Evolutionary conservation across 1,140 invertebrate species (phyloP), one percentile per base, ranked within the genome.

Genomic region (Drosophila nannoptera): DNA sequence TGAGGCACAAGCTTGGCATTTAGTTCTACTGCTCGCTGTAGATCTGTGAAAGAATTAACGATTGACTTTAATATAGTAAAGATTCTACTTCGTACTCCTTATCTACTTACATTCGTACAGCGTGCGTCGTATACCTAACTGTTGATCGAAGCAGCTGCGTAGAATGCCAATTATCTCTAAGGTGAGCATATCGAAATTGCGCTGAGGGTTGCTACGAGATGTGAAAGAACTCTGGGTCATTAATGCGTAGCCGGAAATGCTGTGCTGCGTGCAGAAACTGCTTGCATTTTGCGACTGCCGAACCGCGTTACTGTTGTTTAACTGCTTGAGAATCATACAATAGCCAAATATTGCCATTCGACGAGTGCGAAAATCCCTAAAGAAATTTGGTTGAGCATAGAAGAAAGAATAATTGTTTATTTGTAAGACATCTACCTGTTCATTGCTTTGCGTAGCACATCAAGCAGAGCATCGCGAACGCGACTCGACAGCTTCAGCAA

Each of bases 271-370:
- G 52, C 82, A 88, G 32, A 75, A 81, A n/a, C 73, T 77, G n/a
- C 65, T 78, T 1, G 83, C 73, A 54, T 69, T 73, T 12, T 69
- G 74, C 4, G 73, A 55, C 35, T 83, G 78, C 4, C 88, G 87
- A 14, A 67, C 60, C 0, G 88, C 86, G 32, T 89, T 89, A 42
- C 81, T 89, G 36, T 84, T 87, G 61, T 89, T 88, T 0, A 89
- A 55, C 59, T 88, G 88, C 42, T 89, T 89, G 0, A 89, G 73
- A 7, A 89, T 81, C 86, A 88, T 88, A 53, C 88, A 89, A 42
- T 89, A 89, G 2, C 88, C 88, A 70, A 87, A 88, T n/a, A 89
- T 82, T 0, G 81, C 88, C 87, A 89, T 81, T 11, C 74, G 73
- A 8, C 88, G 69, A 43, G 80, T 88, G 48, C 77, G 75, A 5